Conservation (phyloP, 2,888 invertebrate genomes). For the Celastrina argiolus region DNA sequence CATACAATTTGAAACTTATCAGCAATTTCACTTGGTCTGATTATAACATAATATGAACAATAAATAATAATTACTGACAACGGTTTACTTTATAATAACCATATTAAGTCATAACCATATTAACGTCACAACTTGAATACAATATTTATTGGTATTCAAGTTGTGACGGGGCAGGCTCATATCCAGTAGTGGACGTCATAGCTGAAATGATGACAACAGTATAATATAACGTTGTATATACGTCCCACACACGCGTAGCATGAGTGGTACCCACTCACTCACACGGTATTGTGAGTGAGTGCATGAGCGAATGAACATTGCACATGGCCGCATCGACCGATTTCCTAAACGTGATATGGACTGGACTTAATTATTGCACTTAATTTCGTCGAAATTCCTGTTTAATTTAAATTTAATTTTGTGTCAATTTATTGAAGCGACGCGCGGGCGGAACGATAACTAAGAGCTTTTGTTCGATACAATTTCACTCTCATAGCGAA, state of each 20-base stretch:
- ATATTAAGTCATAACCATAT: too few species aligned
- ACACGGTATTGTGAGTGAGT: neutral
- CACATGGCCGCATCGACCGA: neutral
- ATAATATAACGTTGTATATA: neutral
- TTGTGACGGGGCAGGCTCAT: too few species aligned
- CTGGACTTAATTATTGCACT: constrained; percentile 1
- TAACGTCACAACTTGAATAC: too few species aligned
- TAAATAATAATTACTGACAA: too few species aligned
- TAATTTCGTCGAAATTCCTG: neutral
- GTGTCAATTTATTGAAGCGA: neutral
- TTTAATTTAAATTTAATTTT: neutral
- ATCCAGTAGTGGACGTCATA: too few species aligned
- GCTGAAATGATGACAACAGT: too few species aligned
- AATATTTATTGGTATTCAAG: too few species aligned
- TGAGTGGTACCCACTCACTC: neutral
- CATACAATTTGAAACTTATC: too few species aligned
- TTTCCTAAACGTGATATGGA: constrained; percentile 1
- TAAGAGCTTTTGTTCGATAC: neutral
- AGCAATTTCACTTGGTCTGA: too few species aligned
- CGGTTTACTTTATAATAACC: too few species aligned
- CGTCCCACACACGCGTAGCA: neutral
- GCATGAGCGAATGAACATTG: neutral
- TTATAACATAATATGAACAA: too few species aligned
- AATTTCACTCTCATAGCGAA: constrained; percentile 1
- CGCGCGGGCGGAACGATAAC: neutral